These are phyloP conservation scores for Dendrocincla tyrannina DNA, from an alignment of 2,797 vertebrate genomes.

Conservation along the genomic window DNA sequence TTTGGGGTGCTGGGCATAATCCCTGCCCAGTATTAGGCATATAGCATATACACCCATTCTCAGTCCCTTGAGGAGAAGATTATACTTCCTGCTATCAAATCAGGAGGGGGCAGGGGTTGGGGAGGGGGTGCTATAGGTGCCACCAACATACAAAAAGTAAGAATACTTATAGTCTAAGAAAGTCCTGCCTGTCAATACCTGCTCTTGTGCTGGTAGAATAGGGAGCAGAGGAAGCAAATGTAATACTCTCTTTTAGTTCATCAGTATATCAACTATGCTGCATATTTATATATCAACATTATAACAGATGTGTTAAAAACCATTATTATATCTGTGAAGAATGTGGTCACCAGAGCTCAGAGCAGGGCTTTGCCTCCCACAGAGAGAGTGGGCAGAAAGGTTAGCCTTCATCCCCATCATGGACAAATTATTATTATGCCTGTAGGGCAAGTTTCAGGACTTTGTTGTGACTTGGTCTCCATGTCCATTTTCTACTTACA, in stretches of 20 bases:
- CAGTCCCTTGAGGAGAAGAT: background rate
- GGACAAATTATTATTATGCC: slow-evolving; percentile 37
- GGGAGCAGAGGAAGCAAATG: background rate
- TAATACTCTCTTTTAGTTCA: background rate
- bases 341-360: background rate
- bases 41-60: background rate
- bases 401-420: background rate
- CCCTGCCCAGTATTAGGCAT: background rate
- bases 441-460: slow-evolving; percentile 26
- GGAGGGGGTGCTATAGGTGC: background rate
- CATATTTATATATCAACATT: background rate
- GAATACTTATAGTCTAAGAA: background rate
- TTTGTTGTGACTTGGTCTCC: slow-evolving; percentile 49
- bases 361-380: background rate
- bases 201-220: background rate
- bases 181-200: background rate
- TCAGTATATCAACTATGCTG: background rate
- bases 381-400: slow-evolving; percentile 7
- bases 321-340: slow-evolving; percentile 6
- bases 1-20: background rate
- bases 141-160: background rate
- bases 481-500: slow-evolving; percentile 39
- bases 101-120: background rate
- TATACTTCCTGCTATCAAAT: background rate
- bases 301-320: background rate